Conservation (phyloP, 2,797 vertebrate species). For the Silurus lanzhouensis region DNA sequence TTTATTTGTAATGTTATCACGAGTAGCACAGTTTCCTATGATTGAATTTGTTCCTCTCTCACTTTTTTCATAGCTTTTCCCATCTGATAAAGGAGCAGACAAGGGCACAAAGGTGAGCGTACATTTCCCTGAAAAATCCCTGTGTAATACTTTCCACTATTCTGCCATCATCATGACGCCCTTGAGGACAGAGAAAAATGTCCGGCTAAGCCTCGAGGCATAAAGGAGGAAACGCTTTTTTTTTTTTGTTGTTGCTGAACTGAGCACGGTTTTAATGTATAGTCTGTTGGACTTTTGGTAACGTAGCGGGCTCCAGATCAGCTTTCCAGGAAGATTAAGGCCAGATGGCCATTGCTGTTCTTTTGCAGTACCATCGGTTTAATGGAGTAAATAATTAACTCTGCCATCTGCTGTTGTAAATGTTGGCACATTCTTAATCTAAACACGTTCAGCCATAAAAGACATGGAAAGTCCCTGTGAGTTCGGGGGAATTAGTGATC, state of each 20-base stretch:
- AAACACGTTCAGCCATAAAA: conserved; percentile 17
- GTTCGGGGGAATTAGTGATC: background rate
- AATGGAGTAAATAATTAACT: conserved; percentile 57
- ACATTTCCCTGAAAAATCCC: conserved; percentile 36
- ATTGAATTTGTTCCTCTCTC: conserved; percentile 54
- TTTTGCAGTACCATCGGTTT: conserved; percentile 38
- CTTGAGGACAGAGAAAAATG: conserved; percentile 6
- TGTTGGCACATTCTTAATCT: conserved; percentile 41
- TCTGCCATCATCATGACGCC: conserved; percentile 21
- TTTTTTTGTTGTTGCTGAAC: background rate
- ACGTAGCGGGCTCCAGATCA: conserved; percentile 36
- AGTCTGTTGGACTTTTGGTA: background rate
- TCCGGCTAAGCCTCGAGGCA: background rate
- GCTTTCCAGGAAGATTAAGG: conserved; percentile 20
- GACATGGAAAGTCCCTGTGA: conserved; percentile 44
- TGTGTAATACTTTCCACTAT: conserved; percentile 21
- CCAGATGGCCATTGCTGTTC: conserved; percentile 44
- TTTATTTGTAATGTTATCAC: background rate
- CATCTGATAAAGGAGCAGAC: conserved; percentile 90
- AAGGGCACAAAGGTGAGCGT: conserved; percentile 90
- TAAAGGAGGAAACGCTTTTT: background rate
- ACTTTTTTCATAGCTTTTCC: conserved; percentile 85
- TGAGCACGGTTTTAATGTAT: background rate
- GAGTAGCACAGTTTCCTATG: conserved; percentile 68
- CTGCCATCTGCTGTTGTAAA: conserved; percentile 55